Evolutionary conservation across 2,113 vertebrate genomes (phyloP), one percentile per base, ranked within the genome.

Genomic region (Stomatorhinus ivindoensis): DNA sequence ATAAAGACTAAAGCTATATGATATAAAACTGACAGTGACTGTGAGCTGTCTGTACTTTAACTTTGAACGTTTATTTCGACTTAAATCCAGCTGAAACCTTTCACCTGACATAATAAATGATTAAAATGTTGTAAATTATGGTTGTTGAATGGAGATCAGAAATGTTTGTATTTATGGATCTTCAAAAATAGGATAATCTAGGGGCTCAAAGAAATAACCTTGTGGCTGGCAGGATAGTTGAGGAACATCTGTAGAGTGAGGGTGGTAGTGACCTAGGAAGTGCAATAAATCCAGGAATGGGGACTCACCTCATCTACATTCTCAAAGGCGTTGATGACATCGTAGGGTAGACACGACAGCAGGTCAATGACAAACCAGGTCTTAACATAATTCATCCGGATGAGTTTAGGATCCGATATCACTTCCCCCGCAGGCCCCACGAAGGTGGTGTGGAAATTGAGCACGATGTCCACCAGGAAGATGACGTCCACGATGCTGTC

Each of bases 351-450:
- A 89, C 98, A 99, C 90, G 98, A 99, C 73, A 99, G 96, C 91
- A 99, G 96, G 93, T 99, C 98, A 0, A 99, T 99, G 92, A 99
- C 97, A 91, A 99, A 99, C 98, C 98, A 99, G 2, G 98, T 99
- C 96, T 98, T 99, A 92, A 99, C 90, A 91, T 99, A 99, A 96
- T 99, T 99, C 97, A 98, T 99, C 61, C 98, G 97, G 91, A 99
- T 99, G 76, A 99, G 96, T 55, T 98, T 98, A 8, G 98, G 98
- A 94, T 99, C 98, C 1, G 98, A 99, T 93, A 99, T 98, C 84
- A 99, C 98, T 90, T 99, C 98, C 58, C 98, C 98, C 0, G 97
- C 98, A 0, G 98, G 98, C 1, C 98, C 98, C 11, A 99, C 98
- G 90, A 99, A 99, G 3, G 98, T 99, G 88, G 98, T 99, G 86